Evolutionary conservation across 2,797 vertebrate species (phyloP).

Genomic region (Danio kyathit): DNA sequence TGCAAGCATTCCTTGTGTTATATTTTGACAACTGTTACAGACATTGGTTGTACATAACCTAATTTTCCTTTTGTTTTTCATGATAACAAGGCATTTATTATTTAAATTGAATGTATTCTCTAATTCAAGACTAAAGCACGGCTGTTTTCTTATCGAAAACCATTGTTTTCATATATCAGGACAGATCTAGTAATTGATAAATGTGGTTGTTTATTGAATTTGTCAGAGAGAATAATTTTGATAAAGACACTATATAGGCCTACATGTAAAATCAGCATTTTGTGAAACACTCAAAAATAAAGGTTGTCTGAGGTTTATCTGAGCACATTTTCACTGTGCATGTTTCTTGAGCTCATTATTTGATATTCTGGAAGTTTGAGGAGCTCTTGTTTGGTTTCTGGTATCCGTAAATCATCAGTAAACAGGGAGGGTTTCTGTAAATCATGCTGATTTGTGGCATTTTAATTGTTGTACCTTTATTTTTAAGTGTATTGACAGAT

Average conservation of each 20-base stretch:
- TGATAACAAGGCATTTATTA: not conserved
- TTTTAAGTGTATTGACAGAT: not conserved
- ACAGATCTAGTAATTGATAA: too few species aligned
- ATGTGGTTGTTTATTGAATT: too few species aligned
- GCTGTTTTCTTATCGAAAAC: too few species aligned
- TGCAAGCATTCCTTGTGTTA: conserved; percentile 79
- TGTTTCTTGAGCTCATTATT: not conserved
- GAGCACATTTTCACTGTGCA: not conserved
- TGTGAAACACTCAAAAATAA: not conserved
- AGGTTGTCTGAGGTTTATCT: not conserved
- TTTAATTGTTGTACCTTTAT: conserved; percentile 16
- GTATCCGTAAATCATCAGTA: not conserved
- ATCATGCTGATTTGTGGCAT: not conserved
- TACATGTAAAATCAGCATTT: not conserved
- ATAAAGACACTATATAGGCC: not conserved
- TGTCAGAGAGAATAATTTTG: not conserved
- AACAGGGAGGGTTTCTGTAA: not conserved
- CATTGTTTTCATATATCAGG: too few species aligned
- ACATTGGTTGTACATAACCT: conserved; percentile 31
- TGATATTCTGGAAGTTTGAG: not conserved
- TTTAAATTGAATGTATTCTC: too few species aligned
- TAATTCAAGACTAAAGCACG: too few species aligned
- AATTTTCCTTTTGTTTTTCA: too few species aligned
- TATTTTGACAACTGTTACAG: conserved; percentile 68
- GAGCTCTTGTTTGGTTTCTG: not conserved